Evolutionary conservation across 2,888 invertebrate species (phyloP).

Genomic region (Bruchidius siliquastri): DNA sequence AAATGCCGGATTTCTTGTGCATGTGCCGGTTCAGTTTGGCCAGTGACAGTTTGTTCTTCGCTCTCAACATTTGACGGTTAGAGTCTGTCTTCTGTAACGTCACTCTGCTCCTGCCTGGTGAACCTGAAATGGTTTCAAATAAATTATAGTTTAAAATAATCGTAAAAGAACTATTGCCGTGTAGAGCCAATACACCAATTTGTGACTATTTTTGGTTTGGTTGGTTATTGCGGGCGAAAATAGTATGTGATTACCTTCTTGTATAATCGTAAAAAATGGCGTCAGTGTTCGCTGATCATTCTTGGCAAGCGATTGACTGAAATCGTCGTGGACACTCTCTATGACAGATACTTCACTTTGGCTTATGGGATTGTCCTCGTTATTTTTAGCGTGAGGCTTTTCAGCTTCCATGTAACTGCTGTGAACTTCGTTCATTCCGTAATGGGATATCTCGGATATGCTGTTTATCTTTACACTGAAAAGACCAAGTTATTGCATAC

Average conservation of each 20-base stretch:
- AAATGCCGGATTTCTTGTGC: constrained; percentile 2
- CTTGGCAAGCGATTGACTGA: not conserved
- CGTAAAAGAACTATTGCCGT: too few relatives aligned
- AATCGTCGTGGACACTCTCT: constrained; percentile 1
- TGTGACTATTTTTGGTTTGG: too few relatives aligned
- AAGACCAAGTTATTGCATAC: not conserved
- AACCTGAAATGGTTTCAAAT: too few relatives aligned
- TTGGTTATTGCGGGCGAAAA: too few relatives aligned
- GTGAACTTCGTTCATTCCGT: not conserved
- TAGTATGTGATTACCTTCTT: not conserved
- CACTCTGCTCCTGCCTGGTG: not conserved
- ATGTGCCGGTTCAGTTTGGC: constrained; percentile 5
- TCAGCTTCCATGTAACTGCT: not conserved
- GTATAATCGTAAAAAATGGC: constrained; percentile 18
- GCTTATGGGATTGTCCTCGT: not conserved
- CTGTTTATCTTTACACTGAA: not conserved
- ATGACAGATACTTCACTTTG: constrained; percentile 3
- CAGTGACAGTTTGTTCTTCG: constrained; percentile 3
- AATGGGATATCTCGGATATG: not conserved
- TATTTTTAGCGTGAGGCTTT: not conserved
- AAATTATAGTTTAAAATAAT: too few relatives aligned
- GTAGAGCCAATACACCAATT: too few relatives aligned
- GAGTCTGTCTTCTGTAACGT: not conserved
- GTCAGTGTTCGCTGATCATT: constrained; percentile 3
- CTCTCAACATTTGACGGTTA: not conserved